Conservation (phyloP, 2,797 vertebrate genomes). For the Crax fasciolata region DNA sequence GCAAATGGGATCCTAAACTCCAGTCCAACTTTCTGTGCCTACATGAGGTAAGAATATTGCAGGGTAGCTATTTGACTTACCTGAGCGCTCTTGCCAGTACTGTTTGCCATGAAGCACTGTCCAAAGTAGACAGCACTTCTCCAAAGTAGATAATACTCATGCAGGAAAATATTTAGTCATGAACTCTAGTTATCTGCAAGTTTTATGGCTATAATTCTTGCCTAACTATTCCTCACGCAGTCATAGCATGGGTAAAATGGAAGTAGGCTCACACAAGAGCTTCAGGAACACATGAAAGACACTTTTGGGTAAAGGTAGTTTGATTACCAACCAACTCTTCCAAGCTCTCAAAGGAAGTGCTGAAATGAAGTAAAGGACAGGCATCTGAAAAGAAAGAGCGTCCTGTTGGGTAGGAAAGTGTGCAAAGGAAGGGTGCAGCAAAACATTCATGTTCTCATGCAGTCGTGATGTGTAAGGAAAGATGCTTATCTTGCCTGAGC, state of each 20-base stretch:
- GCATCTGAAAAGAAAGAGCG: not conserved
- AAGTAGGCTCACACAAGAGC: not conserved
- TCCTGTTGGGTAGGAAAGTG: not conserved
- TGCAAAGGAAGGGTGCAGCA: not conserved
- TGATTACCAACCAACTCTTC: not conserved
- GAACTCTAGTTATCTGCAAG: not conserved
- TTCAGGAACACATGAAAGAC: not conserved
- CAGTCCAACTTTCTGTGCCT: not conserved
- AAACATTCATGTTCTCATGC: not conserved
- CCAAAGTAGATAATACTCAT: not conserved
- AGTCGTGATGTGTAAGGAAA: not conserved
- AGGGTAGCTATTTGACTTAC: not conserved
- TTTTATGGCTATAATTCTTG: fast-evolving
- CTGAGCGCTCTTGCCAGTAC: not conserved
- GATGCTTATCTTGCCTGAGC: not conserved
- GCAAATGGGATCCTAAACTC: not conserved
- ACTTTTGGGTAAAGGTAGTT: not conserved
- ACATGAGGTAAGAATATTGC: not conserved
- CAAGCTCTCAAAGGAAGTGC: not conserved
- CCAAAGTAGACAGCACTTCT: not conserved
- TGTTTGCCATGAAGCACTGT: not conserved
- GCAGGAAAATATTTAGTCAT: not conserved
- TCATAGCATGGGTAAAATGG: not conserved
- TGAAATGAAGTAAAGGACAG: not conserved
- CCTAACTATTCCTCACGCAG: not conserved